Evolutionary conservation across 2,888 invertebrate genomes (phyloP), one percentile per base, ranked within the genome.

Genomic region (Meliscaeva auricollis): DNA sequence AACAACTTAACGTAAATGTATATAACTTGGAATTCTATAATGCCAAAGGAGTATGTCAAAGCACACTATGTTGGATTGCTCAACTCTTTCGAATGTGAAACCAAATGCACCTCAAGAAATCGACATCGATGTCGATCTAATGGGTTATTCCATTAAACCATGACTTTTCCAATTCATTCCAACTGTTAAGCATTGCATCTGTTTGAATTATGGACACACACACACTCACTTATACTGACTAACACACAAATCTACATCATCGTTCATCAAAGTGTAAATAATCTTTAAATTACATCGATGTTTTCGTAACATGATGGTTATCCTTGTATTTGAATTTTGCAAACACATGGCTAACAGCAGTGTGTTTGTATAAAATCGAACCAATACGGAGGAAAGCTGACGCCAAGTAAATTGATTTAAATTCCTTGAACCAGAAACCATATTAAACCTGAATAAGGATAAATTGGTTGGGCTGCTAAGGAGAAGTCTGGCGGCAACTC

Each of bases 321-420:
- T 22, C 48, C 20, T 50, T 58, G 72, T 68, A 74, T 46, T 60
- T 68, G 38, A 58, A 62, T 26, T 54, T 58, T 22, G 58, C 22
- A 74, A 68, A 74, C 79, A 66, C 73, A 79, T 52, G 73, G 52
- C 30, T 44, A 64, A 26, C 3, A 35, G 38, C 48, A 32, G 15
- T 44, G 15, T 44, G 9, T 22, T 15, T 17, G 32, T 26, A 26
- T 26, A 26, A 70, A 64, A 50, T 17, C 35, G 35, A 70, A 50
- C 15, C 44, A 35, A 56, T 11, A 20, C 32, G 6, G 35, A 62
- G 60, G 30, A 76, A 70, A 30, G 52, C 62, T 64, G 74, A 75
- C 74, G 83, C 83, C 83, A 70, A 62, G 79, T 50, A 74, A 84
- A 84, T 84, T 79, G 79, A 79, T 79, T 69, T 62, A 68, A 38